Evolutionary conservation across 2,113 vertebrate species (phyloP).

Genomic region (Mandrillus leucophaeus): DNA sequence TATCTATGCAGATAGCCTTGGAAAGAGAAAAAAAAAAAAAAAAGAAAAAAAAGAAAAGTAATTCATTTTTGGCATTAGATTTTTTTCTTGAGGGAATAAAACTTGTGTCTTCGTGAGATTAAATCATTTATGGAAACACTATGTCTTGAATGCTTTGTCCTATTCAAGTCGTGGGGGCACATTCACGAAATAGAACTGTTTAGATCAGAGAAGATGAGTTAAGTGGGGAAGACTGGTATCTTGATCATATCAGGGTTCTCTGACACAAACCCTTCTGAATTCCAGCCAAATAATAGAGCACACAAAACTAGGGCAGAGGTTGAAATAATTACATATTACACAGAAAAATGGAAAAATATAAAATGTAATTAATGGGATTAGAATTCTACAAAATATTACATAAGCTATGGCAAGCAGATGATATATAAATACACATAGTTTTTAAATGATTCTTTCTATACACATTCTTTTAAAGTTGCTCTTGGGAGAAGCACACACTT

Average conservation of each 20-base stretch:
- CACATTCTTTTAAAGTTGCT: not conserved
- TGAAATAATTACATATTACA: conserved; percentile 11
- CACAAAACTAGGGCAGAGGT: not conserved
- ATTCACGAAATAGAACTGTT: conserved; percentile 20
- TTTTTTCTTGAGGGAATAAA: conserved; percentile 43
- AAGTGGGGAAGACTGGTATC: not conserved
- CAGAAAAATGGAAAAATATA: conserved; percentile 9
- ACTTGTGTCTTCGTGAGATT: conserved; percentile 28
- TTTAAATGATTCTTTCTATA: conserved; percentile 8
- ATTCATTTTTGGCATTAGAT: conserved; percentile 38
- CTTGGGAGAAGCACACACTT: not conserved
- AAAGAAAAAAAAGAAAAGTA: conserved; percentile 33
- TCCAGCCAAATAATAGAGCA: not conserved
- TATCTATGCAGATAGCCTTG: conserved; percentile 38
- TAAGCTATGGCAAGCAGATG: not conserved
- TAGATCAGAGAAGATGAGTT: not conserved
- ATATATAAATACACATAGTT: not conserved
- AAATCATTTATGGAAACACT: conserved; percentile 41
- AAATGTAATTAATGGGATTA: conserved; percentile 26
- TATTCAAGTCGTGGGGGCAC: conserved; percentile 3
- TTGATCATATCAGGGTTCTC: not conserved
- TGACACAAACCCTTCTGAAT: conserved; percentile 6
- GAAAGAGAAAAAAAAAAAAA: not conserved
- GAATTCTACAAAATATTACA: conserved; percentile 17
- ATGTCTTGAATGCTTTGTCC: conserved; percentile 8